These are phyloP conservation scores for Sisor rabdophorus DNA, from an alignment of 2,113 vertebrate genomes.

Conservation along the genomic window DNA sequence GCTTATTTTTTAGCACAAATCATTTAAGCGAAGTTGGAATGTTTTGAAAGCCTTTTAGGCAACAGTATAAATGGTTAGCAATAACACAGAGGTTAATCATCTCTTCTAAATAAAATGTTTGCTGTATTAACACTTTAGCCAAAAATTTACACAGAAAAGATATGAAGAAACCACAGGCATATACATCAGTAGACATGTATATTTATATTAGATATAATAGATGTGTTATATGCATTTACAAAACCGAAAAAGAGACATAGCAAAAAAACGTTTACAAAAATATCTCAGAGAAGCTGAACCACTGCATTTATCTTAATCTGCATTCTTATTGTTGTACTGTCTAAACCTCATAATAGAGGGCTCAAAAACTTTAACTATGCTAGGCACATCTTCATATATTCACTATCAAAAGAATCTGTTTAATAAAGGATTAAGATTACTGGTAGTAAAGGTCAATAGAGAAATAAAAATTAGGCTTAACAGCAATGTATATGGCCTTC, in stretches of 20 bases:
- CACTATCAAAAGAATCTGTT: slow-evolving; percentile 6
- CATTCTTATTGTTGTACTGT: neutral
- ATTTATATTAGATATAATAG: neutral
- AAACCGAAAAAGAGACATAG: neutral
- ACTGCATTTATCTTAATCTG: neutral
- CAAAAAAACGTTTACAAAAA: neutral
- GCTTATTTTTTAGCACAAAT: slow-evolving; percentile 35
- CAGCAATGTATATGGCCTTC: neutral
- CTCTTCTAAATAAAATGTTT: neutral
- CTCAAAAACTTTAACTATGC: neutral
- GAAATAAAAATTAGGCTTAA: neutral
- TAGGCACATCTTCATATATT: neutral
- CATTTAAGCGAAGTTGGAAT: slow-evolving; percentile 31
- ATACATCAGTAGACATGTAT: neutral
- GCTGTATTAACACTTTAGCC: neutral
- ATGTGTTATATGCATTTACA: neutral
- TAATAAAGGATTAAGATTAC: slow-evolving; percentile 7
- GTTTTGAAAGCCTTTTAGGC: neutral
- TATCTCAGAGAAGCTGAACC: neutral
- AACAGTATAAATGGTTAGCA: slow-evolving; percentile 17
- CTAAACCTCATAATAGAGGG: neutral
- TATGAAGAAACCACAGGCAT: neutral
- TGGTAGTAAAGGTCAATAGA: neutral
- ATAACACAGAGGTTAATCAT: slow-evolving; percentile 8
- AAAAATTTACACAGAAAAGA: neutral